phyloP scores from a whole-genome alignment of 2,888 invertebrate genomes.

The Camponotus fellah region DNA sequence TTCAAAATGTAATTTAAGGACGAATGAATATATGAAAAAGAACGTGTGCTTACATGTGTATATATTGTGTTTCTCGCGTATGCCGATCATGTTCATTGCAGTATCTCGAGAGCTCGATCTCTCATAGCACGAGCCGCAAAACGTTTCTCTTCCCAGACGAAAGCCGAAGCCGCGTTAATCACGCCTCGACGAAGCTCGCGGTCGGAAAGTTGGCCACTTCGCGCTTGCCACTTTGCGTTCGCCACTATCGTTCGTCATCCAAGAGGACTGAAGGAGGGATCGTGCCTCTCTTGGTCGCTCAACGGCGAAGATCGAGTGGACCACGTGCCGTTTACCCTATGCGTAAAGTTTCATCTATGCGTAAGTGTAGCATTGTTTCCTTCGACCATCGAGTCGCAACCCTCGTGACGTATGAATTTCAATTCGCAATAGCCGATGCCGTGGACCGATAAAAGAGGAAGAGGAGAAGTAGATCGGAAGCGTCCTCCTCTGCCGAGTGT shows the following conservation, averaged over 20 bases:
- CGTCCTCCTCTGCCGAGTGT: conserved; percentile 17
- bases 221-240: conserved; percentile 66
- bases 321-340: conserved; percentile 59
- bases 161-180: conserved; percentile 61
- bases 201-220: conserved; percentile 46
- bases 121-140: conserved; percentile 35
- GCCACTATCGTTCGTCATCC: conserved; percentile 25
- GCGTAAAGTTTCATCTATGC: conserved; percentile 54
- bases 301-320: conserved; percentile 57
- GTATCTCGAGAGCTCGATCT: background rate
- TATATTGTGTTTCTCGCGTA: background rate
- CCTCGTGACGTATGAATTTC: conserved; percentile 2
- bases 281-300: conserved; percentile 24
- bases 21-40: background rate
- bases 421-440: background rate
- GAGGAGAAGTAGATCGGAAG: background rate
- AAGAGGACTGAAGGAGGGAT: conserved; percentile 17
- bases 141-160: conserved; percentile 29
- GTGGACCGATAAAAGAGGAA: background rate
- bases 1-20: conserved; percentile 7
- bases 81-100: background rate
- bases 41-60: background rate
- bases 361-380: conserved; percentile 74
- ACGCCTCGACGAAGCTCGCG: conserved; percentile 62
- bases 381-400: conserved; percentile 15